Percentiles rank a stretch among this genome's conserved stretches.
Evolutionary conservation across 2,797 vertebrate species (phyloP).

Genomic region (Nyctalus aviator): DNA sequence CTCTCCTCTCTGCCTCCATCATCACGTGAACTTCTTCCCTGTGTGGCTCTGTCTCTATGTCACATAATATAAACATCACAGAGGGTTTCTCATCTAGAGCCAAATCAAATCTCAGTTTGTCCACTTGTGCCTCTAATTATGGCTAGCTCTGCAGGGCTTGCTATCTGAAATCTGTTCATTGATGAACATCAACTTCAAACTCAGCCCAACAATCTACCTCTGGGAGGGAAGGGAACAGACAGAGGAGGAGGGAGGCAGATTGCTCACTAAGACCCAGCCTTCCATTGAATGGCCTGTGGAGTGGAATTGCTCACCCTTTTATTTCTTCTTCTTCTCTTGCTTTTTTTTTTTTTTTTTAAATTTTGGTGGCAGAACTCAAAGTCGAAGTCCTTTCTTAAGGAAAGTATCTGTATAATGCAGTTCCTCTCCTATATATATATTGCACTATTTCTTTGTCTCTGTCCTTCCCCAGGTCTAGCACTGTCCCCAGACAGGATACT

Average conservation of each 20-base stretch:
- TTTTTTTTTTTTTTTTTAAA: not conserved
- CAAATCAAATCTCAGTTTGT: not conserved
- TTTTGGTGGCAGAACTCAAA: not conserved
- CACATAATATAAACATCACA: not conserved
- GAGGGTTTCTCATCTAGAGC: not conserved
- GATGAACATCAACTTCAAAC: not conserved
- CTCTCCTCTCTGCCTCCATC: not conserved
- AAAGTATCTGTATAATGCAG: too few species aligned
- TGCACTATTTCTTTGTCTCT: not conserved
- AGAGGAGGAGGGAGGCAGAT: not conserved
- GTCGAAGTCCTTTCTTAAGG: not conserved
- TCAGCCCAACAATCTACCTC: not conserved
- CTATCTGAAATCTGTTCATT: not conserved
- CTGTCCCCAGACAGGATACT: not conserved
- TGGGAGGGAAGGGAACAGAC: not conserved
- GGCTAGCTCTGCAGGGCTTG: not conserved
- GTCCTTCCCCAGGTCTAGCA: not conserved
- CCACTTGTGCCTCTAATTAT: not conserved
- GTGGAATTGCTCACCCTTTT: not conserved
- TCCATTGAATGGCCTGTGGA: rapidly evolving
- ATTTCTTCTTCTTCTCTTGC: not conserved
- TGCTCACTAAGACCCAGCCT: not conserved
- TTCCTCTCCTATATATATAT: rapidly evolving
- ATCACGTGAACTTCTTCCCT: not conserved
- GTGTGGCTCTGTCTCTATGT: not conserved